Evolutionary conservation across 2,888 invertebrate genomes (phyloP), one percentile per base, ranked within the genome.

Genomic region (Nycteola revayana): DNA sequence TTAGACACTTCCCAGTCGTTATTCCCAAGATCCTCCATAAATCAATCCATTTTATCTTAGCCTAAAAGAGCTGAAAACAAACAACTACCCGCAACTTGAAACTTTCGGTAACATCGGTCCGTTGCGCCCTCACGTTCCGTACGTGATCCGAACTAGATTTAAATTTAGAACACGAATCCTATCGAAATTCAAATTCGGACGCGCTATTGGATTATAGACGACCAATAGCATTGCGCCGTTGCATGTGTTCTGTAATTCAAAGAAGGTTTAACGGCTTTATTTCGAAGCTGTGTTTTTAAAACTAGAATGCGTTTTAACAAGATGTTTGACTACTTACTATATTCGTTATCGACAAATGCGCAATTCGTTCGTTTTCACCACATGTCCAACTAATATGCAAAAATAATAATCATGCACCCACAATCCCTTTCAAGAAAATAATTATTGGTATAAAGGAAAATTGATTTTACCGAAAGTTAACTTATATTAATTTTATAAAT

Each of bases 101-200:
- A 23, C 24, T n/a, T 6, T 18, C 6, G 37, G 36, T 36, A 46
- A 36, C 33, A 31, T 17, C 24, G 35, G 43, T 32, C 46, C 32
- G 49, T 57, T 32, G 41, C 49, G 37, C 40, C 43, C 46, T 42
- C 59, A 54, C 57, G 51, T 54, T 14, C 34, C 32, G 51, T 46
- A 58, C 59, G 57, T 54, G 57, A 51, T 58, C 44, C 46, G 42
- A 47, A 51, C 51, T 11, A 49, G 44, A 57, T 57, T 57, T 59
- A 59, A 57, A 57, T 57, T 54, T 51, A 45, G 57, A 57, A 57
- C 57, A 58, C 34, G 44, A 42, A 51, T 58, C 44, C 49, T 49
- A 51, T 57, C 55, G 57, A 54, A 55, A 57, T 57, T 57, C 57
- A 57, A 57, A 57, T 57, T 42, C 30, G 27, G 37, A 33, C 39